Base-by-base conservation (phyloP, 2,888 invertebrate species). In the Campopleginae sp. region DNA sequence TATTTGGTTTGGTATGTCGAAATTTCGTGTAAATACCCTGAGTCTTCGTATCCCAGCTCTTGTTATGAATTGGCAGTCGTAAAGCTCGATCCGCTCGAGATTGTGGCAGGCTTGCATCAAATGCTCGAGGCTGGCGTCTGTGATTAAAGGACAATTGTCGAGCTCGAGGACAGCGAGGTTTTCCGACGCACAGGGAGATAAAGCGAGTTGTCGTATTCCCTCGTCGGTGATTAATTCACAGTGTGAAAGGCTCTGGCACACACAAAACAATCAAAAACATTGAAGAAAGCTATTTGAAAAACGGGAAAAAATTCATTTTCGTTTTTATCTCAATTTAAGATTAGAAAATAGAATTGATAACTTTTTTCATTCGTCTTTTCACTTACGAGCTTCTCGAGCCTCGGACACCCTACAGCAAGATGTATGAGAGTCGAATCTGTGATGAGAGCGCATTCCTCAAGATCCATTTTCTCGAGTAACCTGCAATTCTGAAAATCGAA, bases 161-260 rank as follows among this genome's bases (percentile, higher is more conserved):
- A 99, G 95, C 94, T 99, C 99, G 78, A 99, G 95, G 54, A 99
- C 98, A 54, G 98, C 97, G 87, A 98, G 95, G 93, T 98, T 98
- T 94, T 99, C 99, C 0, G 98, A 98, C 61, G 98, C 98, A 94
- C 98, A 99, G 1, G 98, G 97, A 58, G 98, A 98, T 93, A 97
- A 96, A 0, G 98, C 98, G 88, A 99, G 94, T 94, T 99, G 98
- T 86, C 98, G 96, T 90, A 99, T 99, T 17, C 99, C 99, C 94
- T 98, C 99, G 94, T 99, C 99, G 23, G 99, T 99, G 91, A 99
- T 98, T 90, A 99, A 94, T 94, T 99, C 99, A 94, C 99, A 99
- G 94, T 99, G 99, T 4, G 99, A 99, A 86, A 99, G 95, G 90
- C 98, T 99, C 99, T 99, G 95, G 5, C 0, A 42, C 5, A 42